Conservation (phyloP, 2,888 invertebrate species). For the Agonopterix alstromeriana region DNA sequence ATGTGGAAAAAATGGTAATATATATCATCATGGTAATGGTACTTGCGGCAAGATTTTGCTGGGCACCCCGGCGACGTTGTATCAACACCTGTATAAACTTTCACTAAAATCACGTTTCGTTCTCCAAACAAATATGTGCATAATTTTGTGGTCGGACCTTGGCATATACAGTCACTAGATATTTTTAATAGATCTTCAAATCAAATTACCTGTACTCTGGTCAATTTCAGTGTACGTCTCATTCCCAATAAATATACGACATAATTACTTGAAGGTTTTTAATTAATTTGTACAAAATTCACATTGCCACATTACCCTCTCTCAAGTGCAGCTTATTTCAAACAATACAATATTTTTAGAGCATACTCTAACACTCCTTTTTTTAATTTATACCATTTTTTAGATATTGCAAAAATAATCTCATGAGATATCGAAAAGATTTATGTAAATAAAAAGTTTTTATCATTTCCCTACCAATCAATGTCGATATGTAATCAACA, state of each 20-base stretch:
- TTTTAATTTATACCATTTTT: slow-evolving; percentile 49
- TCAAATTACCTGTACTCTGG: too few relatives aligned
- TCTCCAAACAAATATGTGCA: too few relatives aligned
- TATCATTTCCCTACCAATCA: slow-evolving; percentile 2
- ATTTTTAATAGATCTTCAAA: too few relatives aligned
- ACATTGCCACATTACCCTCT: slow-evolving; percentile 30
- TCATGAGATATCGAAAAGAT: slow-evolving; percentile 4
- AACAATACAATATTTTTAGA: slow-evolving; percentile 41
- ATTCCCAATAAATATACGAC: slow-evolving; percentile 11
- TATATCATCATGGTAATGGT: too few relatives aligned
- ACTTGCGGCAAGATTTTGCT: too few relatives aligned
- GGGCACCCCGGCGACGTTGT: too few relatives aligned
- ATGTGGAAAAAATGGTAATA: too few relatives aligned
- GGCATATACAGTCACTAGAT: too few relatives aligned
- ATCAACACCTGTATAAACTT: too few relatives aligned
- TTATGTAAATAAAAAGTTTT: slow-evolving; percentile 1
- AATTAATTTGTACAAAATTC: slow-evolving; percentile 51
- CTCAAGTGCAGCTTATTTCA: slow-evolving; percentile 34
- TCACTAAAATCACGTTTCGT: too few relatives aligned
- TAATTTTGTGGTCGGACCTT: too few relatives aligned
- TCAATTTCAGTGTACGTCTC: background rate
- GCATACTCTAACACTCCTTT: slow-evolving; percentile 30
- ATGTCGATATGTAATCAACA: slow-evolving; percentile 4
- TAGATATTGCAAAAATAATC: slow-evolving; percentile 12
- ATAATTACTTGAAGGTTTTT: slow-evolving; percentile 28